phyloP scores from a whole-genome alignment of 2,888 invertebrate species.

The Megalurothrips usitatus region DNA sequence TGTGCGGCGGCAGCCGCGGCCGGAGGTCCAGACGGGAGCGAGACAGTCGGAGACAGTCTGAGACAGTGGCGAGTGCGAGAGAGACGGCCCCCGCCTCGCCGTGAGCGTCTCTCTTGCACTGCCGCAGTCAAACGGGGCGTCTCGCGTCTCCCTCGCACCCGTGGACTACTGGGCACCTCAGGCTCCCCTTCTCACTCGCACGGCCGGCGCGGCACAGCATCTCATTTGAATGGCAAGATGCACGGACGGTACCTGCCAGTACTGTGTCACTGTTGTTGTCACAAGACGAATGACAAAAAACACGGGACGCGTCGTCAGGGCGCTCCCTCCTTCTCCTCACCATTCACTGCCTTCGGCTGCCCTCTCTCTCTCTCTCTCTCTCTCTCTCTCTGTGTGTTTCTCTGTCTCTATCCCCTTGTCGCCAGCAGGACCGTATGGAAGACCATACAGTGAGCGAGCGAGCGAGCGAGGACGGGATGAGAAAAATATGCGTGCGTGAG shows the following conservation, averaged over 20 bases:
- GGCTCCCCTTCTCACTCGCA: neutral
- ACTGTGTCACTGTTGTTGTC: slow-evolving; percentile 22
- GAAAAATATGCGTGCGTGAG: too few relatives aligned
- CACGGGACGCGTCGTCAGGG: neutral
- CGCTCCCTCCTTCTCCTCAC: slow-evolving; percentile 37
- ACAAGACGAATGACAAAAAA: slow-evolving; percentile 23
- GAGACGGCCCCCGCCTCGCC: too few relatives aligned
- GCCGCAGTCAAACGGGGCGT: too few relatives aligned
- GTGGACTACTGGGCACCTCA: too few relatives aligned
- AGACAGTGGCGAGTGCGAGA: too few relatives aligned
- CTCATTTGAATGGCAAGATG: slow-evolving; percentile 20
- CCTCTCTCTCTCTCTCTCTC: slow-evolving; percentile 1
- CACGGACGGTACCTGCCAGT: neutral
- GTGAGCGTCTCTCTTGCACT: too few relatives aligned
- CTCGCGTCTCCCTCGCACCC: too few relatives aligned
- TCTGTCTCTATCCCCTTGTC: slow-evolving; percentile 22
- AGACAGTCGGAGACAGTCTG: too few relatives aligned
- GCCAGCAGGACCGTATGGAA: neutral
- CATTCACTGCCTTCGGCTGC: slow-evolving; percentile 32
- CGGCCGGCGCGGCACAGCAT: neutral
- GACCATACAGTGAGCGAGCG: too few relatives aligned
- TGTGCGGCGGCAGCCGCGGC: too few relatives aligned
- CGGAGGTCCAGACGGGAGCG: too few relatives aligned
- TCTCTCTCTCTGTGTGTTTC: slow-evolving; percentile 25
- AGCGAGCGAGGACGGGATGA: neutral